Base-by-base conservation (phyloP, 2,113 vertebrate species). In the Oriolus oriolus region DNA sequence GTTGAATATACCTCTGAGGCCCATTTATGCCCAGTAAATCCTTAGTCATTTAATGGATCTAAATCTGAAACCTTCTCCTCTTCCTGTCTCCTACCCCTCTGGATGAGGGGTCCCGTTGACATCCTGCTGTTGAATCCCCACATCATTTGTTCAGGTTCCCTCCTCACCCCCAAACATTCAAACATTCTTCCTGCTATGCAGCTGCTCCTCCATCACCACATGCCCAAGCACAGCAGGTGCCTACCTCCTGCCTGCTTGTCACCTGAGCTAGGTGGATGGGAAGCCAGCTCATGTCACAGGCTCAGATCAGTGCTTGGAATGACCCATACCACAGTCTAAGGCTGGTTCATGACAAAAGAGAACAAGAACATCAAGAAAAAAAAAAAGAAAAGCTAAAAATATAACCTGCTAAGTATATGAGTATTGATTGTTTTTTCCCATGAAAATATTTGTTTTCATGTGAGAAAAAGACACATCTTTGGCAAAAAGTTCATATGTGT, bases 141-240 rank as follows among this genome's bases (percentile, higher is more conserved):
- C 6, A 20, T 52, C 2, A 1, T 10, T 83, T 12, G 1, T 56
- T 60, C 28, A 41, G n/a, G 5, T 19, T 85, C 9, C 11, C 5
- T 44, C 10, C 18, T 59, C 21, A 59, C 2, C 4, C 27, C 24
- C 4, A 39, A n/a, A 21, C 7, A 21, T 45, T 39, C 49, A 63
- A 12, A 39, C 6, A 24, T 80, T 35, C 10, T 59, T 54, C 52
- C 15, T 78, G 47, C 30, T 31, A 16, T 59, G 5, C 16, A 49
- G 21, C 30, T 7, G 3, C 21, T 64, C 35, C 13, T 64, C 41
- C 31, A 30, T 70, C 28, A 54, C 24, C 49, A 14, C 4, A 13
- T 2, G 2, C 16, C 27, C 14, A 9, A 15, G 28, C 24, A 59
- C 2, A 5, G 7, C 7, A 7, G 13, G 12, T 28, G 16, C 47